Percentiles rank a stretch among this genome's conserved stretches.
These are phyloP conservation scores for Onthophagus taurus DNA, from an alignment of 1,140 invertebrate species.

Conservation along the genomic window DNA sequence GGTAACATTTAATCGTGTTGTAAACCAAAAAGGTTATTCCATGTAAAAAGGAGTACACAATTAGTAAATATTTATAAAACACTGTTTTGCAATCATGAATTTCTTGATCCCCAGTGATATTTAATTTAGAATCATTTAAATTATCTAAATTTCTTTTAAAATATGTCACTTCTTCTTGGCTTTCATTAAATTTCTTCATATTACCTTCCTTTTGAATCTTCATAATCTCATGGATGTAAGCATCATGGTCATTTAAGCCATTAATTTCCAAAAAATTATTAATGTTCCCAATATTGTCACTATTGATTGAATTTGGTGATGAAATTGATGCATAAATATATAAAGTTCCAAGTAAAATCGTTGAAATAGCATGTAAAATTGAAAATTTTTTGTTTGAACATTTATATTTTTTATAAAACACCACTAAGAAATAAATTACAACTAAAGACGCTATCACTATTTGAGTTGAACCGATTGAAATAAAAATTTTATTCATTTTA, in stretches of 20 bases:
- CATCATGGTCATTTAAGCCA: neutral
- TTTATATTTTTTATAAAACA: neutral
- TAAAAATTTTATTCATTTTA: slow-evolving; percentile 5
- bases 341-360: slow-evolving; percentile 1
- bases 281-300: neutral
- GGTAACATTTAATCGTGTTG: neutral
- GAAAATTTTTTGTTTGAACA: neutral
- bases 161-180: neutral
- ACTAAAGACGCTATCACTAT: neutral
- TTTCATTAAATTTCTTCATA: neutral
- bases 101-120: neutral
- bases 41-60: slow-evolving; percentile 6
- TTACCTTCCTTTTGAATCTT: slow-evolving; percentile 5
- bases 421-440: neutral
- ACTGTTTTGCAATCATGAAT: neutral
- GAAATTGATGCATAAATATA: neutral
- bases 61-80: neutral
- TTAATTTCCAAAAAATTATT: neutral
- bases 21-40: neutral
- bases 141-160: slow-evolving; percentile 1
- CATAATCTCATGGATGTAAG: neutral
- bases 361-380: slow-evolving; percentile 1
- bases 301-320: neutral
- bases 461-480: slow-evolving; percentile 1
- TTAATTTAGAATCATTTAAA: neutral